A percentile compares a stretch with the other conserved stretches of the same genome.
phyloP scores from a whole-genome alignment of 2,888 invertebrate species.

The Slavum lentiscoides region DNA sequence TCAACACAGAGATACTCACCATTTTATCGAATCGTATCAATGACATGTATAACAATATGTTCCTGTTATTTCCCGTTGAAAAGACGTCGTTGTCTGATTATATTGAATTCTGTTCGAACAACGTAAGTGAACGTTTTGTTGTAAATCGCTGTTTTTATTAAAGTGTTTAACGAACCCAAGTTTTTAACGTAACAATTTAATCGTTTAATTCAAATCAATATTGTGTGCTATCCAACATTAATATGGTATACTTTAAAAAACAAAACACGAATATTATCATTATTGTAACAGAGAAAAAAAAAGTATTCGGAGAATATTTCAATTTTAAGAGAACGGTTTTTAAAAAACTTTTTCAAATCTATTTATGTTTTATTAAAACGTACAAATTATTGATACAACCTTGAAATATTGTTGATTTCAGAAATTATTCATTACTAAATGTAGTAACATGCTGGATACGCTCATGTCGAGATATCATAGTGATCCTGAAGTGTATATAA shows the following conservation, averaged over 20 bases:
- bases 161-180: no score
- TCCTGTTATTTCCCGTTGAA: conserved; percentile 28
- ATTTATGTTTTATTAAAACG: background rate
- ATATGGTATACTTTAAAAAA: no score
- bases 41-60: conserved; percentile 35
- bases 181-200: no score
- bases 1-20: conserved; percentile 26
- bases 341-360: no score
- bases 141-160: background rate
- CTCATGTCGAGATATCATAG: conserved; percentile 32
- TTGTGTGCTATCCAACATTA: no score
- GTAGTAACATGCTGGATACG: conserved; percentile 30
- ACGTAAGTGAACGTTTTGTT: conserved; percentile 9
- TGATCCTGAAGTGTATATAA: conserved; percentile 47
- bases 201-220: no score
- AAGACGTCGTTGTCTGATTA: conserved; percentile 32
- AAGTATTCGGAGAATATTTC: no score
- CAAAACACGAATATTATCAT: no score
- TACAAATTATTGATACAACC: no score
- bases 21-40: conserved; percentile 35
- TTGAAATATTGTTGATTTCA: conserved; percentile 8
- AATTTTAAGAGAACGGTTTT: no score
- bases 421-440: conserved; percentile 34
- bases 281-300: no score
- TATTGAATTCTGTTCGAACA: conserved; percentile 35